phyloP scores from a whole-genome alignment of 2,797 vertebrate species.

The Acomys russatus region DNA sequence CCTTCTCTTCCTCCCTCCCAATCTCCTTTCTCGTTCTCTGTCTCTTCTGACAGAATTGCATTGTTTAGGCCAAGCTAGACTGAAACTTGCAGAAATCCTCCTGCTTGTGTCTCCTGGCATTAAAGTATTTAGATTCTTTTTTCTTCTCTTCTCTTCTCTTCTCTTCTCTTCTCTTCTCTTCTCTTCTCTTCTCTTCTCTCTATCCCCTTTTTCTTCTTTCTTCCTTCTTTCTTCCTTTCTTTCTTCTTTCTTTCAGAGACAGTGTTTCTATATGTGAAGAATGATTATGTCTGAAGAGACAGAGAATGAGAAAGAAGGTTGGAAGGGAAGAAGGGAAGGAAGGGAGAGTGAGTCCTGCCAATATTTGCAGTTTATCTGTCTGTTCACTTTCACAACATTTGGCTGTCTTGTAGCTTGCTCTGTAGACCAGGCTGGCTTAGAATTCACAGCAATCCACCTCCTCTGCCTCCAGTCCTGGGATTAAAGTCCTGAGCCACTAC shows the following conservation, averaged over 20 bases:
- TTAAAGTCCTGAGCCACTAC: neutral
- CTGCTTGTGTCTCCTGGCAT: neutral
- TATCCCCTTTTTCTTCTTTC: neutral
- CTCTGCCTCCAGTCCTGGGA: neutral
- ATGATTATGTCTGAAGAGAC: no score
- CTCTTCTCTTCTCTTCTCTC: neutral
- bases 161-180: neutral
- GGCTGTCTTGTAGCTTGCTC: neutral
- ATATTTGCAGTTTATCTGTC: no score
- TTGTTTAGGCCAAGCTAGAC: neutral
- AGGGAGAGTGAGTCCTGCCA: no score
- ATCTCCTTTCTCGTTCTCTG: neutral
- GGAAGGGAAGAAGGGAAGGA: no score
- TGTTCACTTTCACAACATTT: neutral
- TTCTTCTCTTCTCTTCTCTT: neutral
- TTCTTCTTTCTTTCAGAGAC: neutral
- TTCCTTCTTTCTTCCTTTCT: neutral
- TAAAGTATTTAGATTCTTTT: neutral
- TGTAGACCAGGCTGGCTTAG: neutral
- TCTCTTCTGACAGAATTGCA: neutral
- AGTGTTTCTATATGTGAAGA: neutral
- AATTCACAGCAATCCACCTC: neutral
- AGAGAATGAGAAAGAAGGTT: no score
- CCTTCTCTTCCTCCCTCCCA: neutral
- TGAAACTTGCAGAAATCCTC: neutral